phyloP scores from a whole-genome alignment of 2,888 invertebrate genomes.

The Melikaiella ostensackeni region DNA sequence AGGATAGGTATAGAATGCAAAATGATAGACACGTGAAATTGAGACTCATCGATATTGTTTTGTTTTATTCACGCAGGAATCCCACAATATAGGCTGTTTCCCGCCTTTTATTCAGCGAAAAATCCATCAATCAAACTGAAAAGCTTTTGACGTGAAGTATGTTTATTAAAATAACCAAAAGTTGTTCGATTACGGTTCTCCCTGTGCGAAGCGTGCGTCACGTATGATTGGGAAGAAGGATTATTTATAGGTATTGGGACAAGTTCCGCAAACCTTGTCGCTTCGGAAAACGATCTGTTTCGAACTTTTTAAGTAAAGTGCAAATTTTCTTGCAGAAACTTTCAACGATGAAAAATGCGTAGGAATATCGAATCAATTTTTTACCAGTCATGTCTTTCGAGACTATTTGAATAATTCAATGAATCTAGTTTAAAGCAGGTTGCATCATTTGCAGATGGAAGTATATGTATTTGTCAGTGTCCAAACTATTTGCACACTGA shows the following conservation, averaged over 20 bases:
- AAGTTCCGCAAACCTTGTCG: background rate
- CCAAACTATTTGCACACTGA: background rate
- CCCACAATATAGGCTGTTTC: slow-evolving; percentile 11
- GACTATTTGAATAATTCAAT: slow-evolving; percentile 21
- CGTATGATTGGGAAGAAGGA: slow-evolving; percentile 38
- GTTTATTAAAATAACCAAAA: slow-evolving; percentile 60
- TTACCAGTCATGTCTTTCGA: background rate
- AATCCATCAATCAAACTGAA: slow-evolving; percentile 55
- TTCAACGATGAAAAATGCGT: slow-evolving; percentile 9
- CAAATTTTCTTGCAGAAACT: slow-evolving; percentile 13
- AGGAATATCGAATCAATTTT: slow-evolving; percentile 24
- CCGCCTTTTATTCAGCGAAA: slow-evolving; percentile 48
- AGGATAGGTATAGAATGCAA: background rate
- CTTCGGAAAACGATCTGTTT: slow-evolving; percentile 21
- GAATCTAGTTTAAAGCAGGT: background rate
- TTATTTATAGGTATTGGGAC: slow-evolving; percentile 14
- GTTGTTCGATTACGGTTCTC: slow-evolving; percentile 52
- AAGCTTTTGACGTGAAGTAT: slow-evolving; percentile 51
- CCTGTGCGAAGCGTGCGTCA: slow-evolving; percentile 42
- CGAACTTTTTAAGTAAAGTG: slow-evolving; percentile 24
- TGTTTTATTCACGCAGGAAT: slow-evolving; percentile 39
- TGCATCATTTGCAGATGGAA: slow-evolving; percentile 3
- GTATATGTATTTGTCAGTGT: slow-evolving; percentile 19
- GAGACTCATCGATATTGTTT: slow-evolving; percentile 44
- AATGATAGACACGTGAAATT: slow-evolving; percentile 45